phyloP scores from a whole-genome alignment of 2,797 vertebrate genomes.

The Valencia hispanica region DNA sequence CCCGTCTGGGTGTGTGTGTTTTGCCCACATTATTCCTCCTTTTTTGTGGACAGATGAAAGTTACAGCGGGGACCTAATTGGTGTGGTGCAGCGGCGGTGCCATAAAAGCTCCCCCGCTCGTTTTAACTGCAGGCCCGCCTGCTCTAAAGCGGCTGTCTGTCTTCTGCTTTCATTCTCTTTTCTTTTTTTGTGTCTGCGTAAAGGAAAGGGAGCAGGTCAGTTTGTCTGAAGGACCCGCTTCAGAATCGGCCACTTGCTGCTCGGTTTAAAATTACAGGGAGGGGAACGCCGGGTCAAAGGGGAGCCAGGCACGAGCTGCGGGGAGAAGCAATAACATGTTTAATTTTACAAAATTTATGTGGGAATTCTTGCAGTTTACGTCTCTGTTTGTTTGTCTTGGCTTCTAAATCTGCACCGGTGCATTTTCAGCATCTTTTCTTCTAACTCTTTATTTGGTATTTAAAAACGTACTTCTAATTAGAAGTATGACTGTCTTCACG shows the following conservation, averaged over 20 bases:
- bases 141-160: slow-evolving; percentile 66
- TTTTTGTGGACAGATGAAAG: slow-evolving; percentile 83
- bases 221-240: slow-evolving; percentile 51
- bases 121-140: slow-evolving; percentile 73
- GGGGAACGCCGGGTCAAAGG: slow-evolving; percentile 53
- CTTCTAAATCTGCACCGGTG: slow-evolving; percentile 9
- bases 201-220: slow-evolving; percentile 61
- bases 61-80: slow-evolving; percentile 81
- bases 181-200: slow-evolving; percentile 78
- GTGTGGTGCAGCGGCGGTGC: slow-evolving; percentile 78
- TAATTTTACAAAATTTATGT: slow-evolving; percentile 50
- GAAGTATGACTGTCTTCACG: slow-evolving; percentile 48
- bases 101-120: slow-evolving; percentile 71
- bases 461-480: slow-evolving; percentile 52
- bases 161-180: slow-evolving; percentile 78
- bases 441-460: slow-evolving; percentile 30
- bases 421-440: slow-evolving; percentile 35
- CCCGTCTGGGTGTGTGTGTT: slow-evolving; percentile 59
- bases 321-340: slow-evolving; percentile 53
- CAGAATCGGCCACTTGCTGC: slow-evolving; percentile 47
- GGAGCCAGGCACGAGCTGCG: slow-evolving; percentile 51
- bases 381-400: slow-evolving; percentile 40
- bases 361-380: slow-evolving; percentile 51
- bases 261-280: slow-evolving; percentile 70
- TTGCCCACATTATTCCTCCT: slow-evolving; percentile 66